phyloP scores from a whole-genome alignment of 2,888 invertebrate genomes.

The Pecten maximus region DNA sequence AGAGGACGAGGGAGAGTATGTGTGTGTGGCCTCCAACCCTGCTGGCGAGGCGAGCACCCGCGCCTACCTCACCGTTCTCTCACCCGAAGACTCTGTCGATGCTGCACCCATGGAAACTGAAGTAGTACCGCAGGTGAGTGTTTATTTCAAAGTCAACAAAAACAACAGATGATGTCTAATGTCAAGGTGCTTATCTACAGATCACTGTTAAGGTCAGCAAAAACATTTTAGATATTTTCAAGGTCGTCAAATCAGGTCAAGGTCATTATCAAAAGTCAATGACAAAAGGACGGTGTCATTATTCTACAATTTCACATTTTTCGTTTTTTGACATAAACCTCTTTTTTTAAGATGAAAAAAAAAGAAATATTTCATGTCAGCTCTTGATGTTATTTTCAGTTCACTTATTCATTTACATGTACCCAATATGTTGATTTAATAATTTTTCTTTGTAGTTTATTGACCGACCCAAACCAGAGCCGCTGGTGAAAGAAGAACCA shows the following conservation, averaged over 20 bases:
- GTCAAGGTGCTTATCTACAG: too few relatives aligned
- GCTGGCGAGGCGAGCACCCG: slow-evolving; percentile 94
- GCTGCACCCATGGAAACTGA: slow-evolving; percentile 38
- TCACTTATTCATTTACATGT: too few relatives aligned
- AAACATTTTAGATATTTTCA: too few relatives aligned
- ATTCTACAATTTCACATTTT: too few relatives aligned
- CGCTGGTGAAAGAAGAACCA: slow-evolving; percentile 57
- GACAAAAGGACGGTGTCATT: neutral
- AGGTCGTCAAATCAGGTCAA: neutral
- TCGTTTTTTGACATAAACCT: too few relatives aligned
- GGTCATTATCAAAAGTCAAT: neutral
- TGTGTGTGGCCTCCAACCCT: slow-evolving; percentile 90
- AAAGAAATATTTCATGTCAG: too few relatives aligned
- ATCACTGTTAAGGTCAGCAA: neutral
- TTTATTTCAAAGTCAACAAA: neutral
- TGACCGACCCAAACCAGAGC: slow-evolving; percentile 66
- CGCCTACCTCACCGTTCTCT: slow-evolving; percentile 76
- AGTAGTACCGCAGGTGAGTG: slow-evolving; percentile 36
- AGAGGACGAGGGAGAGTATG: slow-evolving; percentile 84
- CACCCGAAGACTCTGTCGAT: neutral
- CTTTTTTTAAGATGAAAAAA: too few relatives aligned
- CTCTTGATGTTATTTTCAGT: too few relatives aligned
- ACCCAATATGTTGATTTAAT: neutral
- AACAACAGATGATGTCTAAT: too few relatives aligned
- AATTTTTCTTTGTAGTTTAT: slow-evolving; percentile 42